These are phyloP conservation scores for Pollenia griseotomentosa DNA, from an alignment of 2,888 invertebrate species.

Conservation along the genomic window DNA sequence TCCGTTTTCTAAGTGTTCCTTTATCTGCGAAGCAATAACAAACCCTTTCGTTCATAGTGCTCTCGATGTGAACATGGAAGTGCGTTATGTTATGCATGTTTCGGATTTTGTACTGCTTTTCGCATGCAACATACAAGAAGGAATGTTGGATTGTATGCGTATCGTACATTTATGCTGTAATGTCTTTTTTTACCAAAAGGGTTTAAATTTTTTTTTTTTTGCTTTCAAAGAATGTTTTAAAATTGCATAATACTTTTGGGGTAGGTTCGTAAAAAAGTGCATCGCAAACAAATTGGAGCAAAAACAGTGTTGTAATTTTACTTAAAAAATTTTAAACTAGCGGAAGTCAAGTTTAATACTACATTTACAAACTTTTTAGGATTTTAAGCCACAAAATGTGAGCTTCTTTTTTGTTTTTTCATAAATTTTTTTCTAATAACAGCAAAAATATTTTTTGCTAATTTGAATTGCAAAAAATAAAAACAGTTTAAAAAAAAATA, in stretches of 20 bases:
- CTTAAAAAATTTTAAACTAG: too few relatives aligned
- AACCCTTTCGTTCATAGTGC: background rate
- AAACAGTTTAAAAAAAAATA: too few relatives aligned
- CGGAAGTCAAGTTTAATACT: too few relatives aligned
- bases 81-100: constrained; percentile 54
- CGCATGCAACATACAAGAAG: constrained; percentile 13
- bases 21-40: background rate
- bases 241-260: constrained; percentile 54
- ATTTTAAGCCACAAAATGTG: too few relatives aligned
- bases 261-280: constrained; percentile 53
- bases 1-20: constrained; percentile 48
- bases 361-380: too few relatives aligned
- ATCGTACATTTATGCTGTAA: constrained; percentile 18
- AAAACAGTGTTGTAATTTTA: too few relatives aligned
- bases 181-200: background rate
- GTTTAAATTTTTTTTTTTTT: constrained; percentile 1
- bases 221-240: constrained; percentile 5
- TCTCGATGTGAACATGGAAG: constrained; percentile 70
- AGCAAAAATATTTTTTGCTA: too few relatives aligned
- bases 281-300: background rate
- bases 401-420: too few relatives aligned
- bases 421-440: too few relatives aligned
- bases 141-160: constrained; percentile 1
- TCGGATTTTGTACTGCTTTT: constrained; percentile 52
- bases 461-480: too few relatives aligned